Base-by-base conservation (phyloP, 1,140 invertebrate species). In the Sminthurinus signatus region DNA sequence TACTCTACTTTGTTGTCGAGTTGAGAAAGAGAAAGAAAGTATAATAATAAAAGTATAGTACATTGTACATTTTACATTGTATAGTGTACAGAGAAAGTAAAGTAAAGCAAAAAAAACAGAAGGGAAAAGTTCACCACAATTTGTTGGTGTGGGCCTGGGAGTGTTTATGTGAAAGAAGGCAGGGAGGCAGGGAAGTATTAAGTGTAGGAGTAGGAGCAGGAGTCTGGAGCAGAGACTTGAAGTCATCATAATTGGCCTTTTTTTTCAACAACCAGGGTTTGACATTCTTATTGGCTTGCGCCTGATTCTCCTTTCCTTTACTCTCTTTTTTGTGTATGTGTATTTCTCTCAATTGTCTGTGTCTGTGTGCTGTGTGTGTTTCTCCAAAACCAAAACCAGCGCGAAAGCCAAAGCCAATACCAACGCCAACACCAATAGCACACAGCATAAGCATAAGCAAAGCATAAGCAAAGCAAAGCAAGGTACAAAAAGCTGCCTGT, bases 241-340 rank as follows among this genome's bases (percentile, higher is more conserved):
- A 67, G 60, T 63, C 48, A 58, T 63, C 48, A 43, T 60, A 62
- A 63, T 67, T 63, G 61, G 46, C 55, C 50, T 67, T 67, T 67
- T 36, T 58, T 29, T 27, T 50, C 32, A 55, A 42, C 44, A 63
- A 57, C 55, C 60, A 67, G 60, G 65, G 58, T 56, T 67, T 63
- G 60, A 67, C 60, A 67, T 67, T 63, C 65, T 58, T 58, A 51
- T 64, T 52, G 55, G 55, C 62, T 64, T 64, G 62, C 62, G 62
- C 62, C 62, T 64, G 52, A 27, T 21, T 21, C 8, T n/a, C 4
- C n/a, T 48, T 8, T 48, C 10, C n/a, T 10, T 42, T 10, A 12
- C 39, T 42, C 10, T 42, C 10, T 42, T 25, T n/a, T 60, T n/a
- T 60, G 21, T 36, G 15, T 29, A n/a, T 61, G 17, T 25, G 44